Conservation (phyloP, 30 jellyfish, hydroid and myxozoan species). For the Mastigias papua region DNA sequence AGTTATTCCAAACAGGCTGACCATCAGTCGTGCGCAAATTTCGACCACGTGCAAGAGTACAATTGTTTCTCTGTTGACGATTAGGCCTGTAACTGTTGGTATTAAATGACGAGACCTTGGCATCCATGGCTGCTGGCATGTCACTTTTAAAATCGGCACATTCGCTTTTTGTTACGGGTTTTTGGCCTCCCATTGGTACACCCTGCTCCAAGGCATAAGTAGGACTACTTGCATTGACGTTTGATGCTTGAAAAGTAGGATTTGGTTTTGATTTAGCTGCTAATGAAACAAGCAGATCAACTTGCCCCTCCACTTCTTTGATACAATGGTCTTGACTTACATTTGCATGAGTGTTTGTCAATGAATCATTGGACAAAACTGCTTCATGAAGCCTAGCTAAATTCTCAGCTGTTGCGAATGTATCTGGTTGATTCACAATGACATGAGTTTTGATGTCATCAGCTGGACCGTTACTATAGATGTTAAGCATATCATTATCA, state of each 20-base stretch:
- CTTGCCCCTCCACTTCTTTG: conserved; percentile 4
- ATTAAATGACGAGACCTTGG: not conserved
- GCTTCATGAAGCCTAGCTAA: conserved; percentile 33
- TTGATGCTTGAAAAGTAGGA: not conserved
- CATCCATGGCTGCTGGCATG: conserved; percentile 17
- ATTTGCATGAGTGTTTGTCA: not conserved
- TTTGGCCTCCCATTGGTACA: not conserved
- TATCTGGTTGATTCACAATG: conserved; percentile 24
- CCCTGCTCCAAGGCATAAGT: not conserved
- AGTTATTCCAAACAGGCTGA: conserved; percentile 21
- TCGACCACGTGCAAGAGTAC: conserved; percentile 18
- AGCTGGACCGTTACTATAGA: conserved; percentile 5
- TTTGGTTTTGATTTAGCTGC: conserved; percentile 11
- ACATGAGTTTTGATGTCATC: conserved; percentile 18
- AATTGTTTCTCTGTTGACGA: not conserved
- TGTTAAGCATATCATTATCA: conserved; percentile 37
- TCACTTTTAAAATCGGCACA: conserved; percentile 7
- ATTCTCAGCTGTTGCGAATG: conserved; percentile 35
- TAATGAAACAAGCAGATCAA: conserved; percentile 7
- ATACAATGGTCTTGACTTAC: conserved; percentile 13
- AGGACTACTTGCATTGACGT: not conserved
- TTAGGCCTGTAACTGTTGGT: not conserved
- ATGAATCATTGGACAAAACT: conserved; percentile 3
- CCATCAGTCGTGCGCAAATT: conserved; percentile 45
- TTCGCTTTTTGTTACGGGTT: not conserved